phyloP scores from a whole-genome alignment of 2,888 invertebrate species.

The Ceratothoa steindachneri region DNA sequence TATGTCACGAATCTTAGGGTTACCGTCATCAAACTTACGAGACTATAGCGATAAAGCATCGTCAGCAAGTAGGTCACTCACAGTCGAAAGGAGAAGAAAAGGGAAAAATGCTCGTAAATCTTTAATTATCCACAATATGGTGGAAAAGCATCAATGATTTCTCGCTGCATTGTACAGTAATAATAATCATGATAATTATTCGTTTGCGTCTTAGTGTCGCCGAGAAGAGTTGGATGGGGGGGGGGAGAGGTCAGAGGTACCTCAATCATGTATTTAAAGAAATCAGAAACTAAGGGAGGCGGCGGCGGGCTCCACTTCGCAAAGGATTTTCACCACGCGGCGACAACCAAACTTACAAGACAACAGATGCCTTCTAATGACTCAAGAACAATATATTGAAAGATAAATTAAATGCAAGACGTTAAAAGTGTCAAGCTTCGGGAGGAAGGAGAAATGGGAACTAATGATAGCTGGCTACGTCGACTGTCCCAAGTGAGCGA shows the following conservation, averaged over 20 bases:
- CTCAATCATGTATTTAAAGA: background rate
- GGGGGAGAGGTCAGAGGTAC: background rate
- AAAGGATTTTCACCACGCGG: background rate
- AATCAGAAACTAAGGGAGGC: no score
- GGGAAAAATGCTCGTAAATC: constrained; percentile 1
- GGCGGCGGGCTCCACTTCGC: no score
- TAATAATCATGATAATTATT: background rate
- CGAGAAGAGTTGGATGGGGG: background rate
- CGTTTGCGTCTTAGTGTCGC: background rate
- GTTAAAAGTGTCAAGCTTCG: constrained; percentile 28
- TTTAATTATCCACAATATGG: background rate
- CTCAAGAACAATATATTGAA: background rate
- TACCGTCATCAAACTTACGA: background rate
- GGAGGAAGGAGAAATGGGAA: constrained; percentile 27
- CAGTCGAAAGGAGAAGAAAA: background rate
- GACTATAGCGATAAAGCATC: background rate
- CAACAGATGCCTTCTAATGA: constrained; percentile 33
- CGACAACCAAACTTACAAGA: constrained; percentile 18
- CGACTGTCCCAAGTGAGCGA: constrained; percentile 17
- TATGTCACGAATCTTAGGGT: no score
- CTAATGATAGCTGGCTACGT: constrained; percentile 37
- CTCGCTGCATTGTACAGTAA: background rate
- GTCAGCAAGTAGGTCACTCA: background rate
- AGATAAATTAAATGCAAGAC: constrained; percentile 26
- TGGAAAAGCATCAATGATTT: background rate